These are phyloP conservation scores for Chiloscyllium plagiosum DNA, from an alignment of 2,113 vertebrate genomes.

Conservation along the genomic window DNA sequence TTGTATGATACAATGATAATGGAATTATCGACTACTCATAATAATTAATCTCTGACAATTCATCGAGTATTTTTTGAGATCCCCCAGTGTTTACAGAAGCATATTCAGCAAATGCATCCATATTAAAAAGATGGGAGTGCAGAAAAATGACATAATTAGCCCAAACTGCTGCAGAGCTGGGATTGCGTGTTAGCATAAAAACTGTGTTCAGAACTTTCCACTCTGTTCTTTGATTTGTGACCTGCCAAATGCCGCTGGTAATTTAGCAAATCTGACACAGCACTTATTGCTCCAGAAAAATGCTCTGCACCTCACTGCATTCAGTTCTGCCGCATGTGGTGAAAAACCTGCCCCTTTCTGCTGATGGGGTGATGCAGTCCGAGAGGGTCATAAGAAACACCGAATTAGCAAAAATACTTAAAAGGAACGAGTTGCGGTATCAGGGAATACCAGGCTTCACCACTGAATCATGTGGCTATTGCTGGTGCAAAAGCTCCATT, in stretches of 20 bases:
- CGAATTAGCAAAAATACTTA: not conserved
- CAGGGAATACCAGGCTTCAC: not conserved
- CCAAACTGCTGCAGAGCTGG: not conserved
- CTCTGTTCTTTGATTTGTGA: not conserved
- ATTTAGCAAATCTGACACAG: conserved; percentile 17
- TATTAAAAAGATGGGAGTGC: not conserved
- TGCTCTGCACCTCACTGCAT: not conserved
- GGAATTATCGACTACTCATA: not conserved
- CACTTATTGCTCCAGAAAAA: conserved; percentile 6
- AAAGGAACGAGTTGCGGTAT: not conserved
- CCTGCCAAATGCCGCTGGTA: not conserved
- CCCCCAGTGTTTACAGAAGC: not conserved
- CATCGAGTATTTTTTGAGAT: too few species aligned
- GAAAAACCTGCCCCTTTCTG: not conserved
- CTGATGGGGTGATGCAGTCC: not conserved
- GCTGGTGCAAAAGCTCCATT: not conserved
- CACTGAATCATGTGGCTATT: not conserved
- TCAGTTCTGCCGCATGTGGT: not conserved
- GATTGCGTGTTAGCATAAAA: not conserved
- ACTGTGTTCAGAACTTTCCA: not conserved
- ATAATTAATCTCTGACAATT: not conserved
- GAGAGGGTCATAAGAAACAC: not conserved
- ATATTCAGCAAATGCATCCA: not conserved
- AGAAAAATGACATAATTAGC: not conserved
- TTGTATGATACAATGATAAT: not conserved